These are phyloP conservation scores for Acleris cristana DNA, from an alignment of 2,888 invertebrate genomes.

Conservation along the genomic window DNA sequence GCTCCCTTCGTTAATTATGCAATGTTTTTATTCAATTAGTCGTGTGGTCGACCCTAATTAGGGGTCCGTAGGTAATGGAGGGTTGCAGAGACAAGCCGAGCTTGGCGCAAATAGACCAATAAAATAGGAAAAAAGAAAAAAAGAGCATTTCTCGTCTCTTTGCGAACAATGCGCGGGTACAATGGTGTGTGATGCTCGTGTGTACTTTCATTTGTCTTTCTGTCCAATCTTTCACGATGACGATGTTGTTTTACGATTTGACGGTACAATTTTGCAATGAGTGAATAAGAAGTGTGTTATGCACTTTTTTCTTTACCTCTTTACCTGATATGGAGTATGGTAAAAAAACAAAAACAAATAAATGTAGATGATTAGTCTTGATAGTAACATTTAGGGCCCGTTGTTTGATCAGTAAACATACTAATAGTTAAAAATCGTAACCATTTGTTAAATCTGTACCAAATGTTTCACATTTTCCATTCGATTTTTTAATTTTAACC, in stretches of 20 bases:
- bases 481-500: too few relatives aligned
- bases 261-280: constrained; percentile 58
- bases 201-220: constrained; percentile 66
- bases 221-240: constrained; percentile 77
- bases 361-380: too few relatives aligned
- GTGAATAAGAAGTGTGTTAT: constrained; percentile 41
- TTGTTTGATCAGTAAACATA: too few relatives aligned
- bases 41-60: constrained; percentile 74
- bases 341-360: too few relatives aligned
- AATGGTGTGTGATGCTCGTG: constrained; percentile 54
- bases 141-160: constrained; percentile 59
- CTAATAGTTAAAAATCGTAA: too few relatives aligned
- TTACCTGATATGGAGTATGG: too few relatives aligned
- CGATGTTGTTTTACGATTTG: constrained; percentile 69
- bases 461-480: too few relatives aligned
- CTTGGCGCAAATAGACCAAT: constrained; percentile 68
- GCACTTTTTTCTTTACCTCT: not conserved
- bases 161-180: constrained; percentile 64
- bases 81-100: constrained; percentile 59
- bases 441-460: too few relatives aligned
- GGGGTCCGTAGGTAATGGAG: constrained; percentile 57
- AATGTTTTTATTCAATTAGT: constrained; percentile 80
- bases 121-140: constrained; percentile 59
- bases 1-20: constrained; percentile 68
- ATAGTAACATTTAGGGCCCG: too few relatives aligned